These are phyloP conservation scores for Eristalis pertinax DNA, from an alignment of 2,888 invertebrate genomes.

Conservation along the genomic window DNA sequence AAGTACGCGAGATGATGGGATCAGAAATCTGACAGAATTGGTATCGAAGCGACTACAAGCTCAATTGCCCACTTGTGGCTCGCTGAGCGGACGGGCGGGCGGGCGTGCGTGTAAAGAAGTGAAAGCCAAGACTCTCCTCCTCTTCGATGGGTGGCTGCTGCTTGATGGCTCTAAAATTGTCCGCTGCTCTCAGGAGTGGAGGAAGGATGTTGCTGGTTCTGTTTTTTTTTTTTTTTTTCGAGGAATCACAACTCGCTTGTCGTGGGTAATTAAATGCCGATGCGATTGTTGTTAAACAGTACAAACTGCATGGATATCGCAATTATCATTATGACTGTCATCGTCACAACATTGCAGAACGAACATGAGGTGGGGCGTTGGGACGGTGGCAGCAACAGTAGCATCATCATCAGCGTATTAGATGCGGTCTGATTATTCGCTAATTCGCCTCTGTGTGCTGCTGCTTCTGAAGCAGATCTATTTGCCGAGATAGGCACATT, in stretches of 20 bases:
- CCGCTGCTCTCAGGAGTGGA: neutral
- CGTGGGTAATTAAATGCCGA: constrained; percentile 57
- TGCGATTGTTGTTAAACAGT: constrained; percentile 16
- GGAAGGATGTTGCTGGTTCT: neutral
- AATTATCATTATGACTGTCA: constrained; percentile 20
- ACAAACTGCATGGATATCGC: constrained; percentile 61
- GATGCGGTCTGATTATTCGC: constrained; percentile 69
- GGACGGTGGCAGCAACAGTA: neutral
- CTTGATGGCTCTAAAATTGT: neutral
- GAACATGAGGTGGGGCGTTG: neutral
- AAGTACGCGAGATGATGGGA: neutral
- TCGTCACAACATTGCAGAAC: constrained; percentile 28
- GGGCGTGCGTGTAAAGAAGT: constrained; percentile 15
- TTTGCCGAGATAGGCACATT: constrained; percentile 51
- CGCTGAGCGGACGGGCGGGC: neutral
- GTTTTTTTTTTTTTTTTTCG: neutral
- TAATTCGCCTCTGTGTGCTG: constrained; percentile 58
- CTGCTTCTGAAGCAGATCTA: constrained; percentile 57
- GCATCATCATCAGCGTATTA: constrained; percentile 65
- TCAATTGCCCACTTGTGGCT: neutral
- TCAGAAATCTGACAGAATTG: neutral
- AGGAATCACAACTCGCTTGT: constrained; percentile 38
- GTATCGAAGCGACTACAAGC: neutral
- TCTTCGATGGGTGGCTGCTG: neutral
- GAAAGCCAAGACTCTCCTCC: constrained; percentile 43